Conservation (phyloP, 1,140 invertebrate genomes). For the Neoseiulus cucumeris region DNA sequence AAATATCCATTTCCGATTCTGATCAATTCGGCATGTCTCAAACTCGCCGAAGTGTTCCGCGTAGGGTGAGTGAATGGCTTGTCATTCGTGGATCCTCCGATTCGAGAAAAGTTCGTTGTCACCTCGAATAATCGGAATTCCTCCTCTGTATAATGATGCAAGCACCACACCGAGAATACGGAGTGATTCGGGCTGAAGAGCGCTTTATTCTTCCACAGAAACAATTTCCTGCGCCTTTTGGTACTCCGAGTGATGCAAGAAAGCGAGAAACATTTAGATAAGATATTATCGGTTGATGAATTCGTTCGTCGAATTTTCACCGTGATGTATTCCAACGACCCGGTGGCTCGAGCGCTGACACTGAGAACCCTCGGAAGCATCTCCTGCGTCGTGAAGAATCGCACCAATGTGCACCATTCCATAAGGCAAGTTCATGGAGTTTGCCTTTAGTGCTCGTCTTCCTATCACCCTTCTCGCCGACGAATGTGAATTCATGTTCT, state of each 20-base stretch:
- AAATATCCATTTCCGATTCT: conserved; percentile 94
- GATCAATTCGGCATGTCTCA: conserved; percentile 85
- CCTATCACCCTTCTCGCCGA: too few relatives aligned
- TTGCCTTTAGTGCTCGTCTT: too few relatives aligned
- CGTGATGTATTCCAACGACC: conserved; percentile 91
- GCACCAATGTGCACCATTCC: conserved; percentile 82
- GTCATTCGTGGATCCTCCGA: neutral
- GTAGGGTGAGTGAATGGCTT: conserved; percentile 39
- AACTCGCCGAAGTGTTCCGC: conserved; percentile 81
- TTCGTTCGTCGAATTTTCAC: conserved; percentile 78
- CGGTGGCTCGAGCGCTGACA: conserved; percentile 68
- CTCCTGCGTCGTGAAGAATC: conserved; percentile 73
- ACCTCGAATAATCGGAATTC: too few relatives aligned
- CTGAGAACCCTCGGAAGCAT: conserved; percentile 69
- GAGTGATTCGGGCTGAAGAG: too few relatives aligned
- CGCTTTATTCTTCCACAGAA: conserved; percentile 33
- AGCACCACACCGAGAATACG: too few relatives aligned
- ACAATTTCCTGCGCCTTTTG: conserved; percentile 76
- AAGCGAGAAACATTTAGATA: conserved; percentile 86
- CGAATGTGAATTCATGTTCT: neutral
- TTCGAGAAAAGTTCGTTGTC: too few relatives aligned
- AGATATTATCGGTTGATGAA: conserved; percentile 88
- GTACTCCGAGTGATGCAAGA: conserved; percentile 82
- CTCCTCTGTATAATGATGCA: too few relatives aligned
- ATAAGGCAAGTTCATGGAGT: conserved; percentile 41